Evolutionary conservation across 1,140 invertebrate species (phyloP), one percentile per base, ranked within the genome.

Genomic region (Cecropterus lyciades): DNA sequence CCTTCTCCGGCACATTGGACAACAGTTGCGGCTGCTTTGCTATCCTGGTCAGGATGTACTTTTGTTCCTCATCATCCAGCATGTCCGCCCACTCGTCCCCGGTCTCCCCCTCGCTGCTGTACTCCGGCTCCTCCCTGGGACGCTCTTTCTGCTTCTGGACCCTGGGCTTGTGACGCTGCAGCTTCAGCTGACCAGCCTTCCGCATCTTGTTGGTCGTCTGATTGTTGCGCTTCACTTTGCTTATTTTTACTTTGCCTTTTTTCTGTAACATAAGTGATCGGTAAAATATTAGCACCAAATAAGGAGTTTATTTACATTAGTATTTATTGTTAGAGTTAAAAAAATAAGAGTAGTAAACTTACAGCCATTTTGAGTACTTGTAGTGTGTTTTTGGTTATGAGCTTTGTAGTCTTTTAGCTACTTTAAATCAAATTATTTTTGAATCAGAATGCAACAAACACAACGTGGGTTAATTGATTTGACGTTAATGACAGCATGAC

Each of bases 181-280:
- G 75, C 80, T 94, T 95, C 15, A 95, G 77, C 75, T 94, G 94
- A 1, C 94, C 94, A 82, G 94, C 93, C 63, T 94, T 94, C 14
- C 91, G 87, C 74, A 95, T 92, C 78, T 94, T 95, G 52, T 93
- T 95, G 55, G 93, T 93, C 6, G 92, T 95, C 57, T 94, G 94
- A 81, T 95, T 95, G 53, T 93, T 94, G 51, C 93, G 92, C 76
- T 95, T 95, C 11, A 93, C 77, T 84, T 93, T 94, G 72, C 93
- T 95, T 15, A 95, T 93, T 79, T 94, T 94, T 15, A 75, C 62
- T 77, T 94, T 94, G 43, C 89, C 87, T 69, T 91, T 85, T 92
- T 93, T 93, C 85, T 93, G 80, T 65, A 81, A 85, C 63, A 27
- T 57, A 66, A 43, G 20, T 24, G 20, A 24, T n/a, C n/a, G 5